Conservation (phyloP, 1,140 invertebrate species). For the Hyles vespertilio region DNA sequence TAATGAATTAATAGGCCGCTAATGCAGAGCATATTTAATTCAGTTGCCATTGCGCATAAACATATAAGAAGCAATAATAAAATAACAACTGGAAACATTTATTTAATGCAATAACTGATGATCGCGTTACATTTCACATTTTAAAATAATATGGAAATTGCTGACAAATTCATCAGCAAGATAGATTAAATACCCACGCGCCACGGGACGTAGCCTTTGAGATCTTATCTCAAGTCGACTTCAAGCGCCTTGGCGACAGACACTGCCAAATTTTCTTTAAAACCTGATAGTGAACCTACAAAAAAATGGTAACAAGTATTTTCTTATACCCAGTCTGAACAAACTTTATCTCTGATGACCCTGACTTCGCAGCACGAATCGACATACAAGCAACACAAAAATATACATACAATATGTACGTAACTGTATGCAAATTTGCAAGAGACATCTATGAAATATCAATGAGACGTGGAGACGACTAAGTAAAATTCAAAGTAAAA, state of each 20-base stretch:
- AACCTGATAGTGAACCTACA: too few relatives aligned
- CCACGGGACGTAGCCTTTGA: too few relatives aligned
- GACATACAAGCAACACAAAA: constrained; percentile 7
- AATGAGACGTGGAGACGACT: constrained; percentile 10
- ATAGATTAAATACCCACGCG: constrained; percentile 10
- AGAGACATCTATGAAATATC: constrained; percentile 17
- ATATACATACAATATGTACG: constrained; percentile 6
- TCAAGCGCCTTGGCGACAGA: too few relatives aligned
- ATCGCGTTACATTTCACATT: not conserved
- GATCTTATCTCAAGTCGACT: too few relatives aligned
- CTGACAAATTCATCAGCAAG: constrained; percentile 11
- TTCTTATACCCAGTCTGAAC: too few relatives aligned
- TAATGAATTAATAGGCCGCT: too few relatives aligned
- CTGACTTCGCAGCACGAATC: constrained; percentile 7
- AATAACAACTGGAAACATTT: too few relatives aligned
- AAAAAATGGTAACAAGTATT: too few relatives aligned
- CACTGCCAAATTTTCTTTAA: too few relatives aligned
- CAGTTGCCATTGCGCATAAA: too few relatives aligned
- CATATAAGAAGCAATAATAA: too few relatives aligned
- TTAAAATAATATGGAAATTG: not conserved
- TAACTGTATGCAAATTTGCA: constrained; percentile 13
- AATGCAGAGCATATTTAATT: too few relatives aligned
- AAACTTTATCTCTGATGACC: constrained; percentile 4
- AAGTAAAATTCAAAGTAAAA: constrained; percentile 38
- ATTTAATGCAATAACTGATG: not conserved